A percentile compares a stretch with the other conserved stretches of the same genome.
Evolutionary conservation across 1,140 invertebrate genomes (phyloP).

Genomic region (Andrena cerasifolii): DNA sequence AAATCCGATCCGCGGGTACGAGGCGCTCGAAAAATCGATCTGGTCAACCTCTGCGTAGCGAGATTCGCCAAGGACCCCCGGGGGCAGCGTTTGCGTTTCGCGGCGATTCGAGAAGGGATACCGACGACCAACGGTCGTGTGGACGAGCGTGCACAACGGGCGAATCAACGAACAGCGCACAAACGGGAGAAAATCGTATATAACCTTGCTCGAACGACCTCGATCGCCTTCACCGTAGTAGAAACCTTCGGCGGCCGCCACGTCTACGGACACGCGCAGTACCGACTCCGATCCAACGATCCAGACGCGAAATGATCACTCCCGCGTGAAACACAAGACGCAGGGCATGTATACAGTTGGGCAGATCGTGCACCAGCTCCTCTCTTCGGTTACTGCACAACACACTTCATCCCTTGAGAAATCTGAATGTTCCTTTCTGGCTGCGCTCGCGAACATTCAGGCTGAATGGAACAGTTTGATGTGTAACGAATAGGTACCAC

Average conservation of each 20-base stretch:
- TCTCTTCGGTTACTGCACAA: too few species aligned
- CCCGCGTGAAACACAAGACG: slow-evolving; percentile 8
- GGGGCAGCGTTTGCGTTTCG: not conserved
- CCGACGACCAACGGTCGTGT: not conserved
- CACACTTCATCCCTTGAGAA: too few species aligned
- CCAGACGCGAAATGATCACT: slow-evolving; percentile 26
- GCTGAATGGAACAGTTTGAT: too few species aligned
- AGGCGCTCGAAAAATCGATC: slow-evolving; percentile 14
- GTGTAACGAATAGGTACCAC: too few species aligned
- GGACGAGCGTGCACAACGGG: not conserved
- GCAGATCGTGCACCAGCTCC: not conserved
- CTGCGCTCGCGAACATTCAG: too few species aligned
- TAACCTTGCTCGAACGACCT: slow-evolving; percentile 79
- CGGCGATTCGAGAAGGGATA: slow-evolving; percentile 14
- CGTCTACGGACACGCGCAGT: slow-evolving; percentile 46
- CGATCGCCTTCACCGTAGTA: slow-evolving; percentile 78
- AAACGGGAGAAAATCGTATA: slow-evolving; percentile 75
- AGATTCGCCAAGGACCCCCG: slow-evolving; percentile 10
- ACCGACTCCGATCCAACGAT: slow-evolving; percentile 34
- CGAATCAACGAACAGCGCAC: slow-evolving; percentile 33
- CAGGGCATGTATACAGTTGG: not conserved
- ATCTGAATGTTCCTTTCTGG: too few species aligned
- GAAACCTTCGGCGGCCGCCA: slow-evolving; percentile 67
- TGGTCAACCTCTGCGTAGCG: not conserved
- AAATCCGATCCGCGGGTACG: not conserved